These are phyloP conservation scores for Seriola dumerili DNA, from an alignment of 2,113 vertebrate species.

Conservation along the genomic window DNA sequence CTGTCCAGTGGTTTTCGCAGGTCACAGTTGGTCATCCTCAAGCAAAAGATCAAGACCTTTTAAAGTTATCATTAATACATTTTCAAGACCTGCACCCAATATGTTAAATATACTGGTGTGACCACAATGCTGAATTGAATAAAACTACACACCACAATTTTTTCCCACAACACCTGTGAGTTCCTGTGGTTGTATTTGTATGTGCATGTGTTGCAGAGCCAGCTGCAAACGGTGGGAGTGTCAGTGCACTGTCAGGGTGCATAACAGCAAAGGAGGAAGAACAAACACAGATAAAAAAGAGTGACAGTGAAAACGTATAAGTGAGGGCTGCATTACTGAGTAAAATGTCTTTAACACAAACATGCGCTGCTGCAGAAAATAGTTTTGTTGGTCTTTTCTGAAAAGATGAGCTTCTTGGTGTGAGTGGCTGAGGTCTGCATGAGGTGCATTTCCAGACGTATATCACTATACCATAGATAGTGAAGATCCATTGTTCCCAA, in stretches of 20 bases:
- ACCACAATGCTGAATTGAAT: background rate
- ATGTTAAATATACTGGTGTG: background rate
- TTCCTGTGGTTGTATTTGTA: background rate
- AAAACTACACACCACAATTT: background rate
- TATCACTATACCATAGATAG: background rate
- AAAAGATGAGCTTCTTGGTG: background rate
- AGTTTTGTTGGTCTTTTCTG: background rate
- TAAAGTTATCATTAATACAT: background rate
- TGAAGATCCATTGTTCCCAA: too few relatives aligned
- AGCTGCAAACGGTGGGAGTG: background rate
- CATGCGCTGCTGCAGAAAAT: background rate
- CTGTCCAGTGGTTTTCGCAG: background rate
- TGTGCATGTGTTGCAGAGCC: background rate
- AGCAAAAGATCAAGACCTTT: constrained; percentile 1
- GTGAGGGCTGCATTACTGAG: background rate
- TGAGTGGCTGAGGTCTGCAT: background rate
- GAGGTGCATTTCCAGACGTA: background rate
- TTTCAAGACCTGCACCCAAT: background rate
- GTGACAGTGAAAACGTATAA: background rate
- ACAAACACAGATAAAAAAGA: background rate
- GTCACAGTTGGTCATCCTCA: background rate
- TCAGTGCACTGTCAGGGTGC: background rate
- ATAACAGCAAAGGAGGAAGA: background rate
- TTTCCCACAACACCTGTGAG: background rate
- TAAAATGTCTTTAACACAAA: background rate